Base-by-base conservation (phyloP, 2,113 vertebrate species). In the Uria aalge region DNA sequence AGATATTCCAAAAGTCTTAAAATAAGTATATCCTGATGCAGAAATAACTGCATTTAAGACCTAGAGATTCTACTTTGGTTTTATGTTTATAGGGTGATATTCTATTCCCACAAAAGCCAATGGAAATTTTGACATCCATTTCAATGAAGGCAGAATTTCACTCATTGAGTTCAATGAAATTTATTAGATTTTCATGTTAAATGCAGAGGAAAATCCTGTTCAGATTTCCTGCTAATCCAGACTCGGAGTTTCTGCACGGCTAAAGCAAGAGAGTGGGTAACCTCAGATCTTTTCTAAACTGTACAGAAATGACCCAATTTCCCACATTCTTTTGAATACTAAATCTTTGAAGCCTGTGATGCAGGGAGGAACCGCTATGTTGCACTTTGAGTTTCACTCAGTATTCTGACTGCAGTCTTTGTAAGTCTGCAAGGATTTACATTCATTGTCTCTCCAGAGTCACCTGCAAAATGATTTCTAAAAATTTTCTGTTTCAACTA, bases 281-380 rank as follows among this genome's bases (percentile, higher is more conserved):
- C 94, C 92, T 94, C 90, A 95, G 91, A 91, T 94, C 88, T 97
- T 78, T 91, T 78, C 85, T 86, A 86, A 92, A 94, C 83, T 78
- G 79, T 71, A 84, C 57, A 92, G 91, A 91, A 95, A 94, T 78
- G 96, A 96, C 95, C 92, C 91, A 95, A 81, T 97, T 97, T 97
- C 73, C 92, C 80, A 89, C 86, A 94, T 95, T 94, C 88, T 78
- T 91, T 87, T 89, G 83, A 95, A 95, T 94, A 87, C 83, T 75
- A 88, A 97, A 84, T 91, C 94, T 95, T 91, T 94, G 95, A 96
- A 94, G 88, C 88, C 73, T 95, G 79, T 75, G 82, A 97, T 91
- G 83, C 45, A 89, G 64, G 92, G 79, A 96, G 56, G 86, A 86
- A 95, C 55, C 0, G 14, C 68, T 74, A 43, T 84, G 60, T 75